phyloP scores from a whole-genome alignment of 2,113 vertebrate species.

The Hipposideros armiger region DNA sequence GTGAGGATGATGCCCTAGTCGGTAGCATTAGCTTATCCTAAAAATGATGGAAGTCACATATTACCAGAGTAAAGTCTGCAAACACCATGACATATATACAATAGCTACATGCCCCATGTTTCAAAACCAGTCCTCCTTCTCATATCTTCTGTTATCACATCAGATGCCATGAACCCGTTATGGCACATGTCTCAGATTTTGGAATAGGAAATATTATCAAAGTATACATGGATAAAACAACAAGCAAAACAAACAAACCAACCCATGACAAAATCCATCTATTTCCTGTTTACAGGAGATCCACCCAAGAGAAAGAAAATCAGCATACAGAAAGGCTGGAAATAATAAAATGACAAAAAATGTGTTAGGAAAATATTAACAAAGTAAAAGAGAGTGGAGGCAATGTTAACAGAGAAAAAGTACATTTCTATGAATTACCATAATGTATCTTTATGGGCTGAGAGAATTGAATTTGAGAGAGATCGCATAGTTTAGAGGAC shows the following conservation, averaged over 20 bases:
- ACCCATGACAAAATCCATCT: neutral
- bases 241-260: neutral
- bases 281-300: neutral
- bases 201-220: neutral
- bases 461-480: neutral
- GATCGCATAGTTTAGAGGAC: neutral
- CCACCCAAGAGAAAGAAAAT: neutral
- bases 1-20: neutral
- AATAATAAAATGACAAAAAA: conserved; percentile 26
- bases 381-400: neutral
- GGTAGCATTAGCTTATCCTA: neutral
- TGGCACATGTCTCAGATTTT: neutral
- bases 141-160: neutral
- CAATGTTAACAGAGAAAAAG: neutral
- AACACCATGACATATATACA: neutral
- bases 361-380: neutral
- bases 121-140: neutral
- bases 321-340: neutral
- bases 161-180: neutral
- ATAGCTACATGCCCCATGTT: neutral
- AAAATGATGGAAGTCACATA: neutral
- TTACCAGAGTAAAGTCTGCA: neutral
- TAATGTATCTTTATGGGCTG: neutral
- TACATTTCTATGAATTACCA: neutral
- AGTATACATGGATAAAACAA: neutral